phyloP scores from a whole-genome alignment of 92 coral and sea anemone species.

The Blastomussa wellsi region DNA sequence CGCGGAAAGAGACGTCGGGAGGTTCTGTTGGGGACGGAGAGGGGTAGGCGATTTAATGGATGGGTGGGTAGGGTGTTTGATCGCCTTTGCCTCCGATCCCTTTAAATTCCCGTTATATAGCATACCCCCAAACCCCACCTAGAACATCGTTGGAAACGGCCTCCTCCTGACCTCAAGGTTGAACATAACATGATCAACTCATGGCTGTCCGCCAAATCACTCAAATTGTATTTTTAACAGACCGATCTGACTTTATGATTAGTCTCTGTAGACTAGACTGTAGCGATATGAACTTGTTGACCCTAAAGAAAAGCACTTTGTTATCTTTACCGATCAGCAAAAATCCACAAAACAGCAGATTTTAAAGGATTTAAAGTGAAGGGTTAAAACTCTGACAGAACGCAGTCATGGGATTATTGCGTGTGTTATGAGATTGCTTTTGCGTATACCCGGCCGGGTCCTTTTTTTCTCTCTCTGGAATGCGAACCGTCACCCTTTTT shows the following conservation, averaged over 20 bases:
- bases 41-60: too few relatives aligned
- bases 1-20: too few relatives aligned
- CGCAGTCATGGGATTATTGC: not conserved
- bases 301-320: not conserved
- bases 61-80: too few relatives aligned
- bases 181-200: not conserved
- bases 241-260: too few relatives aligned
- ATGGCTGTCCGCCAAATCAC: not conserved
- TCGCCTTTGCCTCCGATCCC: too few relatives aligned
- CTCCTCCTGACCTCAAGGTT: too few relatives aligned
- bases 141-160: too few relatives aligned
- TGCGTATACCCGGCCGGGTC: too few relatives aligned
- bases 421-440: not conserved
- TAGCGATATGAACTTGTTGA: not conserved
- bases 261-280: not conserved
- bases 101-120: too few relatives aligned
- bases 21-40: too few relatives aligned
- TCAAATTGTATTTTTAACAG: not conserved
- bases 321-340: constrained; percentile 4
- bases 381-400: not conserved
- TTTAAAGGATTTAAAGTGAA: not conserved
- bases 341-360: not conserved
- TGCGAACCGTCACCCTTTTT: not conserved
- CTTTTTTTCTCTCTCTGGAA: not conserved
- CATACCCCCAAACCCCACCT: too few relatives aligned